Percentiles rank a stretch among this genome's conserved stretches.
Evolutionary conservation across 2,888 invertebrate genomes (phyloP).

Genomic region (Philereme transversata): DNA sequence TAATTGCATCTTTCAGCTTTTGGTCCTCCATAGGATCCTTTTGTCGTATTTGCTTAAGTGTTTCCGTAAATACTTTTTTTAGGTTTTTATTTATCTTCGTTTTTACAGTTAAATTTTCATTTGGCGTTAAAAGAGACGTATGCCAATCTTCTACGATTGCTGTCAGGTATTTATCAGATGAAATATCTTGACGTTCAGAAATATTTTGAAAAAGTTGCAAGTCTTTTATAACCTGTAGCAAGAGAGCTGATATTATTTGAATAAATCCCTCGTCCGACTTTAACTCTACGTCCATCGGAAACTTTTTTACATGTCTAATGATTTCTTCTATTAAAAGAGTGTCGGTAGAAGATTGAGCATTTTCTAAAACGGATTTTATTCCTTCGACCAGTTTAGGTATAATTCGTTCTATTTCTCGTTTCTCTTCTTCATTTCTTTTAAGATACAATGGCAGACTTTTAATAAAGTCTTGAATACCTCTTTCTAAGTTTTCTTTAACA

Average conservation of each 20-base stretch:
- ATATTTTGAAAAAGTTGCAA: conserved; percentile 41
- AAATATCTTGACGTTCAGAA: conserved; percentile 24
- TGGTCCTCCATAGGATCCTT: conserved; percentile 13
- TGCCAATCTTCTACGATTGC: conserved; percentile 12
- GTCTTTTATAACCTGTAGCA: conserved; percentile 40
- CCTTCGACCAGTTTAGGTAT: conserved; percentile 35
- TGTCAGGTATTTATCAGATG: conserved; percentile 13
- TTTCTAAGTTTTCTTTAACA: conserved; percentile 41
- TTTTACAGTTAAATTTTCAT: conserved; percentile 27
- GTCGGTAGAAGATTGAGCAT: conserved; percentile 24
- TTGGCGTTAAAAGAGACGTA: conserved; percentile 15
- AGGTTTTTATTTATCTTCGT: conserved; percentile 10
- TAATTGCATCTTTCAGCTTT: conserved; percentile 23
- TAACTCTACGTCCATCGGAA: conserved; percentile 34
- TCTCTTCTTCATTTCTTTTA: conserved; percentile 27
- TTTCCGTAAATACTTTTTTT: conserved; percentile 12
- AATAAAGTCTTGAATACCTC: conserved; percentile 43
- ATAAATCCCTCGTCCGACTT: conserved; percentile 31
- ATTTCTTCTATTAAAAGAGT: conserved; percentile 37
- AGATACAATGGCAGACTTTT: conserved; percentile 38
- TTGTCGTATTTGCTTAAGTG: conserved; percentile 12
- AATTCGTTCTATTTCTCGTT: conserved; percentile 32
- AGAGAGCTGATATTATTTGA: conserved; percentile 29
- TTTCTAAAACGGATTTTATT: conserved; percentile 32
- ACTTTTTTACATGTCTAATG: conserved; percentile 36